Evolutionary conservation across 2,113 vertebrate genomes (phyloP), one percentile per base, ranked within the genome.

Genomic region (Gopherus evgoodei): DNA sequence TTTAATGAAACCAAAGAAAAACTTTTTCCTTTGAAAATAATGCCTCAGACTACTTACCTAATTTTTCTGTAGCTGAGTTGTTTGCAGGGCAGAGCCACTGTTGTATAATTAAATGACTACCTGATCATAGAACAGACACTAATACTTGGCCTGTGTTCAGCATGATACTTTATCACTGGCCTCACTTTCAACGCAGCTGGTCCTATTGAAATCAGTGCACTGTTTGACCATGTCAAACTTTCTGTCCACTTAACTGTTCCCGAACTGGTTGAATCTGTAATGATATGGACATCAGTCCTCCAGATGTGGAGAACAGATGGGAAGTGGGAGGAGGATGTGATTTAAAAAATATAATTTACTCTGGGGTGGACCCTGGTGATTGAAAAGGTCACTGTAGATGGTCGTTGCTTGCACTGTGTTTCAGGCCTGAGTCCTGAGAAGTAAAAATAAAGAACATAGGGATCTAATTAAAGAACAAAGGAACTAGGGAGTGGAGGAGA

Each of bases 391-490:
- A 81, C 42, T 25, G 81, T 82, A 86, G 96, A 94, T 84, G 86
- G 50, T 81, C 91, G 13, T 65, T 81, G 52, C 85, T 92, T 50
- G 22, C 53, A 88, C 62, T 93, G 42, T 97, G 29, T 52, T 86
- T 95, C 75, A 94, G 57, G 38, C 89, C 89, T 93, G 88, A 93
- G 81, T 97, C 93, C 75, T 92, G 90, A 95, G 54, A 93, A 90
- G 14, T 83, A 35, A 89, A 95, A 94, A 86, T 92, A 44, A 96
- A 82, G 90, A 97, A 83, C 91, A 97, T 8, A 6, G 98, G 97
- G 83, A 31, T 88, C 42, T 90, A 82, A 96, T 98, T 97, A 96
- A 97, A 96, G 88, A 97, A 96, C 89, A 96, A 97, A 98, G 93
- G 87, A 93, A 82, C 17, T 62, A 88, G 81, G 82, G 90, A 89